Evolutionary conservation across 2,888 invertebrate genomes (phyloP).

Genomic region (Hirtodrosophila confusa): DNA sequence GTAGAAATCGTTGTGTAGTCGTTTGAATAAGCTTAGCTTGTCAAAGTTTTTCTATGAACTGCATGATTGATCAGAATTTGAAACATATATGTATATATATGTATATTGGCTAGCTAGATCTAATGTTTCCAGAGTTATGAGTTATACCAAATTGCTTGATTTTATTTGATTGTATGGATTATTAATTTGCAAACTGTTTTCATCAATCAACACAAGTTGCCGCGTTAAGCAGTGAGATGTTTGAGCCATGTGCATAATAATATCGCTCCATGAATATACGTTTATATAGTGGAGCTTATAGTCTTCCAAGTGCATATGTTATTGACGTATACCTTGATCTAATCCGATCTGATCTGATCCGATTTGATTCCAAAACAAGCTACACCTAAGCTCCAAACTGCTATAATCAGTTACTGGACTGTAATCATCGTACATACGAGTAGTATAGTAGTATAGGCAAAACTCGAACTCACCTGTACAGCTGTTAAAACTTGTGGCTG

Average conservation of each 20-base stretch:
- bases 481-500: conserved; percentile 8
- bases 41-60: conserved; percentile 53
- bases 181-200: conserved; percentile 9
- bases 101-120: conserved; percentile 47
- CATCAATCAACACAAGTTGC: conserved; percentile 12
- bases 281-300: conserved; percentile 11
- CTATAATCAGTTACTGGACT: conserved; percentile 28
- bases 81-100: conserved; percentile 5
- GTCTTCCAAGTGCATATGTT: conserved; percentile 25
- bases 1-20: conserved; percentile 56
- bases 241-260: conserved; percentile 22
- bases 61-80: conserved; percentile 51
- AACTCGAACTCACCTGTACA: conserved; percentile 45
- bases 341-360: conserved; percentile 12
- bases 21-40: conserved; percentile 66
- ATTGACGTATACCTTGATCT: conserved; percentile 20
- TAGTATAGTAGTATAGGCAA: conserved; percentile 14
- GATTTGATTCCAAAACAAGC: conserved; percentile 4
- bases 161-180: conserved; percentile 5
- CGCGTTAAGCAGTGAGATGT: conserved; percentile 24
- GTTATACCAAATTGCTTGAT: conserved; percentile 9
- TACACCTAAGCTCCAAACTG: conserved; percentile 22
- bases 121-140: conserved; percentile 7
- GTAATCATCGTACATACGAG: conserved; percentile 9
- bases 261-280: conserved; percentile 7